These are phyloP conservation scores for Cantharis lateralis DNA, from an alignment of 2,888 invertebrate genomes.

Conservation along the genomic window DNA sequence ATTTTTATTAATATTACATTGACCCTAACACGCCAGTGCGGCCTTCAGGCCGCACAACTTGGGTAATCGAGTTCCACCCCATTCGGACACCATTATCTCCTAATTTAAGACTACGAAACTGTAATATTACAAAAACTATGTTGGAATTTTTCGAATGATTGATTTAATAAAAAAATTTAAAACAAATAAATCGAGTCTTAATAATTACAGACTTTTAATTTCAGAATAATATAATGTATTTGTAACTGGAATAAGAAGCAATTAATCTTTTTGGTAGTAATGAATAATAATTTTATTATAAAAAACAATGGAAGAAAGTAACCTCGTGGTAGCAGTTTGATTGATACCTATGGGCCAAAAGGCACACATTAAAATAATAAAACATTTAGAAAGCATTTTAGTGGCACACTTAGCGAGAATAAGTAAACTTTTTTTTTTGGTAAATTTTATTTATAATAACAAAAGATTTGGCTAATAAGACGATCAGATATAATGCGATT, in stretches of 20 bases:
- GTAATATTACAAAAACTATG: no score
- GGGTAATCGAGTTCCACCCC: no score
- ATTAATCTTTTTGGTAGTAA: not conserved
- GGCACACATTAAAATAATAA: not conserved
- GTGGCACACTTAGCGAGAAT: conserved; percentile 14
- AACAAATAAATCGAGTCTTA: no score
- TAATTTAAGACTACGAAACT: no score
- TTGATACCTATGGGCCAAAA: not conserved
- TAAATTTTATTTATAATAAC: conserved; percentile 6
- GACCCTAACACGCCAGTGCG: no score
- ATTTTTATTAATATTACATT: no score
- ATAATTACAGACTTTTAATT: not conserved
- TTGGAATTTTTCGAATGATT: no score
- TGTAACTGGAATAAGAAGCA: not conserved
- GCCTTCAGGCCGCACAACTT: no score
- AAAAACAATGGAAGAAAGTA: not conserved
- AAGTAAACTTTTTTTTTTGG: conserved; percentile 12
- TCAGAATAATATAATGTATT: not conserved
- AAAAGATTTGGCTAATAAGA: conserved; percentile 3
- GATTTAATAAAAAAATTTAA: no score
- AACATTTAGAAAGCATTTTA: conserved; percentile 23
- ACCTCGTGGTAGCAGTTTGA: not conserved
- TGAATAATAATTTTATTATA: not conserved
- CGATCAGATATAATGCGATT: conserved; percentile 29
- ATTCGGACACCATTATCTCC: no score